Evolutionary conservation across 2,888 invertebrate species (phyloP).

Genomic region (Platynereis dumerilii): DNA sequence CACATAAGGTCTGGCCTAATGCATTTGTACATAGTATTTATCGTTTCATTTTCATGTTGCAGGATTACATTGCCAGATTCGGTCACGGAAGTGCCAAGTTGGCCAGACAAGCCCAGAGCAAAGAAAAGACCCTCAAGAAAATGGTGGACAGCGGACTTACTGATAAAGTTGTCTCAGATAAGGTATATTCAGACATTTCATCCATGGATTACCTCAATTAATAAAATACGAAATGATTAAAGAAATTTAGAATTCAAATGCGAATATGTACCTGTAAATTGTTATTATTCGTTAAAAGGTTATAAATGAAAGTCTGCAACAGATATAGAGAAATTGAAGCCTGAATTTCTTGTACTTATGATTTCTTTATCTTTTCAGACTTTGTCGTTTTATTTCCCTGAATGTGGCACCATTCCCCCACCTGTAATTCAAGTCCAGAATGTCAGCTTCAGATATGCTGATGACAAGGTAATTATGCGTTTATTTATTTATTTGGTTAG

Average conservation of each 20-base stretch:
- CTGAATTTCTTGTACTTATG: neutral
- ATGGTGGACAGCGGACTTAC: conserved; percentile 99
- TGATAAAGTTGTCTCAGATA: conserved; percentile 89
- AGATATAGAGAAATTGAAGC: neutral
- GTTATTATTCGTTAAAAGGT: too few species aligned
- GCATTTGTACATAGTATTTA: too few species aligned
- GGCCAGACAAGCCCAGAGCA: conserved; percentile 98
- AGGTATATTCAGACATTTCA: conserved; percentile 61
- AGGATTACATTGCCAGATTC: conserved; percentile 98
- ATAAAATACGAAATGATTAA: too few species aligned
- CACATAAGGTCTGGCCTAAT: too few species aligned
- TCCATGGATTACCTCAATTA: too few species aligned
- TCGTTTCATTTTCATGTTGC: conserved; percentile 51
- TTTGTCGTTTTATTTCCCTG: conserved; percentile 85
- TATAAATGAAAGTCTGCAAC: too few species aligned
- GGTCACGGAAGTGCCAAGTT: conserved; percentile 99
- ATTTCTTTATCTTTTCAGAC: conserved; percentile 52
- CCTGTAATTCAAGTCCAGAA: conserved; percentile 99
- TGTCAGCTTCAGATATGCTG: conserved; percentile 92
- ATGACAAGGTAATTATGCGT: conserved; percentile 67
- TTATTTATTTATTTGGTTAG: neutral
- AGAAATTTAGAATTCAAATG: too few species aligned
- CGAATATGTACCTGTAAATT: too few species aligned
- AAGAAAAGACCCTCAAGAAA: conserved; percentile 98
- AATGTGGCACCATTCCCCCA: conserved; percentile 94